Conservation (phyloP, 2,888 invertebrate genomes). For the Enchytraeus crypticus region DNA sequence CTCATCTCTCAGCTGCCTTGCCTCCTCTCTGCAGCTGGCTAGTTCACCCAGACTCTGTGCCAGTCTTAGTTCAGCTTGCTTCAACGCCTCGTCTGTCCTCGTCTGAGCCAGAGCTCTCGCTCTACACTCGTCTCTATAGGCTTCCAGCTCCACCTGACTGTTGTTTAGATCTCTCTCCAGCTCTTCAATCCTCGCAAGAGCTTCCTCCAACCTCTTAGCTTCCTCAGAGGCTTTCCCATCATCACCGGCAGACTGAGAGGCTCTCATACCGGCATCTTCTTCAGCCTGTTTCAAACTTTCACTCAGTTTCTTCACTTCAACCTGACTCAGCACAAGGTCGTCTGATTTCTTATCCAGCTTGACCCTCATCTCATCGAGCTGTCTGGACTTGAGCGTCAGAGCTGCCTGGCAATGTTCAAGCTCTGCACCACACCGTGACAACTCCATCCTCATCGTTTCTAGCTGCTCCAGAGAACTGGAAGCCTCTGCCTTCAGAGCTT, state of each 20-base stretch:
- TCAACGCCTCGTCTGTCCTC: neutral
- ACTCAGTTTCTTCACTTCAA: no score
- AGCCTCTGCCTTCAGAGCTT: neutral
- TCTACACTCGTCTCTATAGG: neutral
- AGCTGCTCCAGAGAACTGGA: no score
- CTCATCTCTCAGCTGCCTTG: no score
- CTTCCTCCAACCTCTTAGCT: neutral
- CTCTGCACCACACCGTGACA: neutral
- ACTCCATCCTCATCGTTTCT: neutral
- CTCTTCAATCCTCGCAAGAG: neutral
- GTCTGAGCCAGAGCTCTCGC: neutral
- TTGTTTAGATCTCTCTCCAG: neutral
- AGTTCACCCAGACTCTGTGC: neutral
- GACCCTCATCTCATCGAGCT: neutral
- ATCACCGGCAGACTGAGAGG: no score
- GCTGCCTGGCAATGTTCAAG: neutral
- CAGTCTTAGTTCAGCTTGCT: neutral
- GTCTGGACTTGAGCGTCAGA: neutral
- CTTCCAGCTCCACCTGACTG: neutral
- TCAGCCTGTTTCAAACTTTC: no score
- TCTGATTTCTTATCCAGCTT: neutral
- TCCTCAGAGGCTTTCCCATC: no score
- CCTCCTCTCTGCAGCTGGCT: no score
- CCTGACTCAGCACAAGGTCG: neutral
- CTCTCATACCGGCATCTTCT: no score